Evolutionary conservation across 2,888 invertebrate species (phyloP), one percentile per base, ranked within the genome.

Genomic region (Lissocephala sabroskyi): DNA sequence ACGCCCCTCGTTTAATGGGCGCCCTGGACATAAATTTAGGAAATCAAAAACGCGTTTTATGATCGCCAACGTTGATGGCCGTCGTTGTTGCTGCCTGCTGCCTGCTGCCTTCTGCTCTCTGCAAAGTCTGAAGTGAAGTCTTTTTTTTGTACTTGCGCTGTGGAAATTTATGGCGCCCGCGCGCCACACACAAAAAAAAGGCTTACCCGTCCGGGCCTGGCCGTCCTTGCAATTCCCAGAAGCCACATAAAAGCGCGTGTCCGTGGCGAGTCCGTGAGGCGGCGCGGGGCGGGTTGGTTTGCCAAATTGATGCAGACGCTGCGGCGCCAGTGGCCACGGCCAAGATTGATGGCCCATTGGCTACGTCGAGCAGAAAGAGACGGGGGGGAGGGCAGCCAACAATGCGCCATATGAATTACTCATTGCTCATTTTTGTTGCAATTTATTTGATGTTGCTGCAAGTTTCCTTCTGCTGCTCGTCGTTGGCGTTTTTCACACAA

Each of bases 21-120:
- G 54, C 64, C n/a, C n/a, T n/a, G n/a, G n/a, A 64, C 68, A 70
- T 70, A 70, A 74, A 70, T 70, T 74, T 74, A 52, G 66, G 67
- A 74, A 70, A 70, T 70, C 68, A 70, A 70, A 70, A 70, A 62
- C 67, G 68, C 62, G 68, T 74, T 74, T 74, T 74, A 71, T 74
- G 68, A 30, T 52, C 52, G 45, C 41, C 52, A 51, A 41, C 41
- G 53, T 33, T 52, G 46, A 37, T 32, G n/a, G n/a, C 23, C 19
- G 17, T 37, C 7, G 6, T n/a, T n/a, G n/a, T n/a, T 32, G 13
- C 37, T 4, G 17, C 29, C 14, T 18, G n/a, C n/a, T n/a, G n/a
- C n/a, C n/a, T n/a, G 41, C 39, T 30, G 54, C 26, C n/a, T n/a
- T n/a, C n/a, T n/a, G n/a, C n/a, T n/a, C n/a, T n/a, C n/a, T n/a